Evolutionary conservation across 1,140 invertebrate species (phyloP).

Genomic region (Hyles euphorbiae): DNA sequence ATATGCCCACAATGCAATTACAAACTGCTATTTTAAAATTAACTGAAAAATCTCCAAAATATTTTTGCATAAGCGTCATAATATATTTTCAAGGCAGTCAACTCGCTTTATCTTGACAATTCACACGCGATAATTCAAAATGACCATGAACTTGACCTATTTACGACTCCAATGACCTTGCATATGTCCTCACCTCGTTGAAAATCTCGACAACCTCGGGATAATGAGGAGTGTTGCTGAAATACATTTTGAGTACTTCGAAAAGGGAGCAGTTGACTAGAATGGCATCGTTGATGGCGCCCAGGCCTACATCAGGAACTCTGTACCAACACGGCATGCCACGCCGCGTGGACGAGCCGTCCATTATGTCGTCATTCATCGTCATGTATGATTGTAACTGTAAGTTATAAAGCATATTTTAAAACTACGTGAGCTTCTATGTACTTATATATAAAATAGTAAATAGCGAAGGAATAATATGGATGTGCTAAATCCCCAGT

Average conservation of each 20-base stretch:
- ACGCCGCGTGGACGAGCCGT: conserved; percentile 85
- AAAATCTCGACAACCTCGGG: conserved; percentile 86
- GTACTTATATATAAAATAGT: too few relatives aligned
- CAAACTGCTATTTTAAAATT: too few relatives aligned
- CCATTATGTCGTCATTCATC: conserved; percentile 95
- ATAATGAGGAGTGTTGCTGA: conserved; percentile 85
- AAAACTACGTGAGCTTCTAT: too few relatives aligned
- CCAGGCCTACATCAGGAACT: conserved; percentile 85
- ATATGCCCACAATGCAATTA: too few relatives aligned
- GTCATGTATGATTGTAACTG: conserved; percentile 91
- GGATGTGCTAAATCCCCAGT: too few relatives aligned
- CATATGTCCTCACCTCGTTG: conserved; percentile 79
- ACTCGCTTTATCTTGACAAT: too few relatives aligned
- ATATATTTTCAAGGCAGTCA: too few relatives aligned
- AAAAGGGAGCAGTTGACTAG: conserved; percentile 76
- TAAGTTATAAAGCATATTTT: background rate
- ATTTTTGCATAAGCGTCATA: too few relatives aligned
- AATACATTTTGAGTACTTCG: conserved; percentile 84
- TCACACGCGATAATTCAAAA: background rate
- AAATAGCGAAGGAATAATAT: too few relatives aligned
- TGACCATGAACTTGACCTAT: too few relatives aligned
- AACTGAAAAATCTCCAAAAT: too few relatives aligned
- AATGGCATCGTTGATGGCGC: conserved; percentile 90
- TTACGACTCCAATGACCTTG: too few relatives aligned
- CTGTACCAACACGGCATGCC: conserved; percentile 94